Evolutionary conservation across 2,113 vertebrate genomes (phyloP).

Genomic region (Ceuthmochares aereus): DNA sequence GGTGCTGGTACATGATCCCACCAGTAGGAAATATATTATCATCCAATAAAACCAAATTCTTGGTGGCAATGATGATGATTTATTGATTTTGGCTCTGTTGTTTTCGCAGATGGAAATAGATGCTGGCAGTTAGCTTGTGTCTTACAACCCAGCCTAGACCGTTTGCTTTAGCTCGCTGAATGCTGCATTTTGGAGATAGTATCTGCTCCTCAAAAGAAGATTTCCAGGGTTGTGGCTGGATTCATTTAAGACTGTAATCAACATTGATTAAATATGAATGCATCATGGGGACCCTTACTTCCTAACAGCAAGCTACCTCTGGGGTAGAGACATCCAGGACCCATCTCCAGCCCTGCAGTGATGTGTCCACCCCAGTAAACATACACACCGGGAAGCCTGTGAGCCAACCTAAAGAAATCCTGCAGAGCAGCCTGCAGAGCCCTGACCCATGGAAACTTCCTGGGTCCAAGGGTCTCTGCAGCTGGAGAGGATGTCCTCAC

Average conservation of each 20-base stretch:
- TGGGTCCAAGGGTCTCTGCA: constrained; percentile 42
- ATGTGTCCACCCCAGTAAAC: neutral
- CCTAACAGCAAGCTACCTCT: neutral
- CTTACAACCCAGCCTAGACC: constrained; percentile 65
- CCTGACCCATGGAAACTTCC: constrained; percentile 59
- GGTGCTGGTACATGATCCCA: constrained; percentile 67
- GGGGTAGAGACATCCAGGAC: neutral
- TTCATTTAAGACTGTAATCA: neutral
- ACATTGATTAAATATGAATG: neutral
- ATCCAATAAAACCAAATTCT: constrained; percentile 70
- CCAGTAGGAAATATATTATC: constrained; percentile 72
- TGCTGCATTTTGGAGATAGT: neutral
- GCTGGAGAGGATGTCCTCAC: neutral
- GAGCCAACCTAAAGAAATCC: constrained; percentile 65
- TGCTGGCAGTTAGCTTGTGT: constrained; percentile 69
- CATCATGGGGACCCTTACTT: constrained; percentile 15
- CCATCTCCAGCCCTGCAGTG: constrained; percentile 26
- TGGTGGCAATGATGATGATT: constrained; percentile 67
- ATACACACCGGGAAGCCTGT: neutral
- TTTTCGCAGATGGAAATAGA: constrained; percentile 63
- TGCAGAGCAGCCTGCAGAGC: constrained; percentile 11
- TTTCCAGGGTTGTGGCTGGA: constrained; percentile 60
- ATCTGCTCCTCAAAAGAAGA: constrained; percentile 39
- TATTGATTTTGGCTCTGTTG: constrained; percentile 60
- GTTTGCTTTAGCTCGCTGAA: constrained; percentile 16